Base-by-base conservation (phyloP, 2,797 vertebrate genomes). In the Capromys pilorides region DNA sequence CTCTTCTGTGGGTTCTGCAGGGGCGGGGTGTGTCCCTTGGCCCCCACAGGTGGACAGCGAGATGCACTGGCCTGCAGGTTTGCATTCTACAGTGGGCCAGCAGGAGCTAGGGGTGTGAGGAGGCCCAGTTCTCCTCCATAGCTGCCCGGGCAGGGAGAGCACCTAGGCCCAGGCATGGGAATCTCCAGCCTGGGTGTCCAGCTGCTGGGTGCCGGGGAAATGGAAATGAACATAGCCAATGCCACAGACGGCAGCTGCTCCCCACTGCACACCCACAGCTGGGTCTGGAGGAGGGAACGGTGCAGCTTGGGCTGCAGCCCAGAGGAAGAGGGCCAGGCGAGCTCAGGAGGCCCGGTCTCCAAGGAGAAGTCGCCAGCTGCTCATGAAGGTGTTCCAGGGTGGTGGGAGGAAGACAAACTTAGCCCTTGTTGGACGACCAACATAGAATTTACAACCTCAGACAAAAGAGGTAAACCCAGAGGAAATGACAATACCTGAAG, bases 81-180 rank as follows among this genome's bases (percentile, higher is more conserved):
- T 7, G 2, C 69, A 36, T 13, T 26, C 26, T 24, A 41, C 10
- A 11, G 33, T 9, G 57, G 4, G 19, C 69, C 62, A 19, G 19
- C 9, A 49, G n/a, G 69, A n/a, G 22, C 31, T 22, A 2, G 12
- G 7, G 12, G n/a, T 39, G 75, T 77, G 12, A 7, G 6, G 49
- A 95, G 73, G 86, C 51, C 73, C 82, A 22, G 49, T 54, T 64
- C 85, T 79, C 86, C 78, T 64, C 66, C 14, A 1, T 22, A 86
- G 66, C 86, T 75, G 49, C 61, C 85, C 51, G n/a, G 10, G 24
- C 11, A 54, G 51, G 31, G 41, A 1, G 2, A 9, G 84, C 31
- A 1, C 26, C 10, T 8, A 0, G 1, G 57, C 61, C 13, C 67
- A 4, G 66, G 26, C 0, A 7, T 16, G 7, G 31, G 14, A 19